Percentiles rank a stretch among this genome's conserved stretches.
Conservation (phyloP, 1,140 invertebrate species). For the Caenorhabditis brenneri region DNA sequence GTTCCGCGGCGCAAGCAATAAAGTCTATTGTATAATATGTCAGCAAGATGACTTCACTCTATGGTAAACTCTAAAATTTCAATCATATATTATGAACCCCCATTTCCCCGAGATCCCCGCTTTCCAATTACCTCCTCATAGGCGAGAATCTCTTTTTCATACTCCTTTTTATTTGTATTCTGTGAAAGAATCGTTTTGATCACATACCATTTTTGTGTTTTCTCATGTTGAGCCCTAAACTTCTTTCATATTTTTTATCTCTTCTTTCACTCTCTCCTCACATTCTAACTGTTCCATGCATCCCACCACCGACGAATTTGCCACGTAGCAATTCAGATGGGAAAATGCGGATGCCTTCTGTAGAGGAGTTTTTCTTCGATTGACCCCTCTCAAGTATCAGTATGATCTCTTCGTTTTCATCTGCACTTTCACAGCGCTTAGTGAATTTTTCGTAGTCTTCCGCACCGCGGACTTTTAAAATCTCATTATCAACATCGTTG, state of each 20-base stretch:
- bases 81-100: no score
- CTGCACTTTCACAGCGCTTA: background rate
- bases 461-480: background rate
- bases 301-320: background rate
- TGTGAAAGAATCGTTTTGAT: conserved; percentile 17
- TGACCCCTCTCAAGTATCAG: background rate
- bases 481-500: background rate
- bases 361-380: background rate
- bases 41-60: no score
- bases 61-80: no score
- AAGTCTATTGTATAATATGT: no score
- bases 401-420: conserved; percentile 8
- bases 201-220: conserved; percentile 21
- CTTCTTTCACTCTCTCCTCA: background rate
- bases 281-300: conserved; percentile 1
- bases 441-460: conserved; percentile 17
- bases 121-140: conserved; percentile 39
- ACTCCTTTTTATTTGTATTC: conserved; percentile 6
- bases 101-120: no score
- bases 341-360: conserved; percentile 6
- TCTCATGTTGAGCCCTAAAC: background rate
- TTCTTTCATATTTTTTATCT: background rate
- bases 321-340: conserved; percentile 11
- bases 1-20: no score
- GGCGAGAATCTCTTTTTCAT: conserved; percentile 16